Evolutionary conservation across 2,797 vertebrate genomes (phyloP).

Genomic region (Pantherophis vulpinus): DNA sequence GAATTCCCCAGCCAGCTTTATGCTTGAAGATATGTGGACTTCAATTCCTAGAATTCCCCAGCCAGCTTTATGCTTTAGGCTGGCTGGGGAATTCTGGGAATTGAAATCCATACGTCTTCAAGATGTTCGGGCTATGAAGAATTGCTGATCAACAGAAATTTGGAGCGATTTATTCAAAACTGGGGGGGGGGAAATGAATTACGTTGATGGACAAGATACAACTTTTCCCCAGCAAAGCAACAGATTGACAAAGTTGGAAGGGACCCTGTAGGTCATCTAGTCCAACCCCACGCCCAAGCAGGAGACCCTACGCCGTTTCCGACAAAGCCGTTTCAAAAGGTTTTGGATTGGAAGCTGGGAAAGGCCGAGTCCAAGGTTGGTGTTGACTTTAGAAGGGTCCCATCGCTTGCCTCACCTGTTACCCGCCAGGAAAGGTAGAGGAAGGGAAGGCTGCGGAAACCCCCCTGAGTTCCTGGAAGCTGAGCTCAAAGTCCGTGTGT

Average conservation of each 20-base stretch:
- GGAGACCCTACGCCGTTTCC: too few relatives aligned
- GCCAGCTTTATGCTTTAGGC: too few relatives aligned
- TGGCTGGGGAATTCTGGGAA: neutral
- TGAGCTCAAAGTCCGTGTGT: neutral
- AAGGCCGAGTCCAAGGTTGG: neutral
- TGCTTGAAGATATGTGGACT: too few relatives aligned
- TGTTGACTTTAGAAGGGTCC: neutral
- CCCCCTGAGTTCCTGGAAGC: neutral
- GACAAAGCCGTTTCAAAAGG: neutral
- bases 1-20: too few relatives aligned
- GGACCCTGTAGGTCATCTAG: too few relatives aligned
- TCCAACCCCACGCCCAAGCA: too few relatives aligned
- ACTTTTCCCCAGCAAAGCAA: neutral
- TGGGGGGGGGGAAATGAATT: too few relatives aligned
- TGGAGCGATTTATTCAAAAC: neutral
- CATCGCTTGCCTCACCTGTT: fast-evolving
- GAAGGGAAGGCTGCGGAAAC: fast-evolving
- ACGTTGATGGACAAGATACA: too few relatives aligned
- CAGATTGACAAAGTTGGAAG: too few relatives aligned
- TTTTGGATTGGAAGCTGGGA: neutral
- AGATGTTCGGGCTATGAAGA: too few relatives aligned
- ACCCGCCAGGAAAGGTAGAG: neutral
- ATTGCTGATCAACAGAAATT: neutral
- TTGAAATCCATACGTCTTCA: neutral
- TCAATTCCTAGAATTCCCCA: too few relatives aligned